phyloP scores from a whole-genome alignment of 2,113 vertebrate species.

The Regulus satrapa region DNA sequence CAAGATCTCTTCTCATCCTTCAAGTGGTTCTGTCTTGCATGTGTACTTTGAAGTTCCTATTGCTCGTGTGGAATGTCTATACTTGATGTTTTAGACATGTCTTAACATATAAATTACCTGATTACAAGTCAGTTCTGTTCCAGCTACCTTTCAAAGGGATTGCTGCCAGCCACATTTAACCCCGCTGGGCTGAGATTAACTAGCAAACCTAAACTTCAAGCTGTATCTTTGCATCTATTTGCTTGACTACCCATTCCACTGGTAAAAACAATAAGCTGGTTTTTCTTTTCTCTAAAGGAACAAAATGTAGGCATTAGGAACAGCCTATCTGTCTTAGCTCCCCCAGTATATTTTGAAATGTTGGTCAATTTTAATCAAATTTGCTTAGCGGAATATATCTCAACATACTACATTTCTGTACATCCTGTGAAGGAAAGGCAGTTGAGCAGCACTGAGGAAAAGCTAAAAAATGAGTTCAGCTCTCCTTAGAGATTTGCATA shows the following conservation, averaged over 20 bases:
- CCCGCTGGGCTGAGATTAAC: background rate
- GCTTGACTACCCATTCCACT: background rate
- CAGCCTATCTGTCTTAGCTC: background rate
- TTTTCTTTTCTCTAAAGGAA: background rate
- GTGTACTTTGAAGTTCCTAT: slow-evolving; percentile 3
- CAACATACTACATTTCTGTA: background rate
- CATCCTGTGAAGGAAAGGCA: background rate
- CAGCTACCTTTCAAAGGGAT: background rate
- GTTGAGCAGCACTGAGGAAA: background rate
- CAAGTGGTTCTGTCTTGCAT: background rate
- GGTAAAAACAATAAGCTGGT: background rate
- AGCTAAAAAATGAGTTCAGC: background rate
- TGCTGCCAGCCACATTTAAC: slow-evolving; percentile 18
- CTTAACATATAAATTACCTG: background rate
- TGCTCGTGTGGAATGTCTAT: background rate
- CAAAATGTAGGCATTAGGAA: background rate
- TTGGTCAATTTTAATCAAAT: background rate
- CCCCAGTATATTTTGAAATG: background rate
- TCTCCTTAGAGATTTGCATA: background rate
- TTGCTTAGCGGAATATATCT: background rate
- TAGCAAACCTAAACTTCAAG: background rate
- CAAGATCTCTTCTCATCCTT: background rate
- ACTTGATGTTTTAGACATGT: background rate
- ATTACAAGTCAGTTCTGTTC: slow-evolving; percentile 7
- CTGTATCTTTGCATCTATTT: background rate